Conservation (phyloP, 2,797 vertebrate species). For the Paguma larvata region DNA sequence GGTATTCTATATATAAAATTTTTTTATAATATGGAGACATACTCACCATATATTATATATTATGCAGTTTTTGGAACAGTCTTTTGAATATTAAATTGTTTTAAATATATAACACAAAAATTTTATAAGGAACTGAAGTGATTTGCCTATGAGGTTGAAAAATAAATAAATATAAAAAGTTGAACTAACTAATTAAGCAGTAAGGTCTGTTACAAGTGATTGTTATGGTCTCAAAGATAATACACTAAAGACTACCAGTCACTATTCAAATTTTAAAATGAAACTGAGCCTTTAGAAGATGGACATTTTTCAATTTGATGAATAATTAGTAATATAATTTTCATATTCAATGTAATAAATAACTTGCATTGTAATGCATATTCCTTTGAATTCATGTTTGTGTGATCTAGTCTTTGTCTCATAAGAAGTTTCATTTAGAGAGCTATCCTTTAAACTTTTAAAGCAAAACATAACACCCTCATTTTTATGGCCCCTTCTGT, state of each 20-base stretch:
- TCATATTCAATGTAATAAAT: not conserved
- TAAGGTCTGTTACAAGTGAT: not conserved
- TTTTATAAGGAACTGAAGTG: not conserved
- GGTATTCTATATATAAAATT: not conserved
- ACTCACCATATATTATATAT: not conserved
- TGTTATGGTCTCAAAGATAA: not conserved
- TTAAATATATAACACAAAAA: not conserved
- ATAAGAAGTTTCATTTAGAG: not conserved
- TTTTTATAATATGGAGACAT: not conserved
- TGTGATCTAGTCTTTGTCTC: not conserved
- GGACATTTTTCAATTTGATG: slow-evolving; percentile 24
- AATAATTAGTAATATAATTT: not conserved
- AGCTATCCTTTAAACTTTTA: not conserved
- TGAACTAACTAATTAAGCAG: not conserved
- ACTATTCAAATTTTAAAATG: slow-evolving; percentile 15
- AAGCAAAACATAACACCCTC: not conserved
- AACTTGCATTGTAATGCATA: not conserved
- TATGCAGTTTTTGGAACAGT: not conserved
- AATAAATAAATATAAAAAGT: not conserved
- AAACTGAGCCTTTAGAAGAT: not conserved
- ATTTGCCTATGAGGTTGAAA: not conserved
- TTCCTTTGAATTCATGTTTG: not conserved
- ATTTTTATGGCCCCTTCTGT: not conserved
- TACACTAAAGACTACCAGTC: not conserved
- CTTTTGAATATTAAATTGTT: not conserved